Conservation (phyloP, 2,113 vertebrate genomes). For the Orthonyx spaldingii region DNA sequence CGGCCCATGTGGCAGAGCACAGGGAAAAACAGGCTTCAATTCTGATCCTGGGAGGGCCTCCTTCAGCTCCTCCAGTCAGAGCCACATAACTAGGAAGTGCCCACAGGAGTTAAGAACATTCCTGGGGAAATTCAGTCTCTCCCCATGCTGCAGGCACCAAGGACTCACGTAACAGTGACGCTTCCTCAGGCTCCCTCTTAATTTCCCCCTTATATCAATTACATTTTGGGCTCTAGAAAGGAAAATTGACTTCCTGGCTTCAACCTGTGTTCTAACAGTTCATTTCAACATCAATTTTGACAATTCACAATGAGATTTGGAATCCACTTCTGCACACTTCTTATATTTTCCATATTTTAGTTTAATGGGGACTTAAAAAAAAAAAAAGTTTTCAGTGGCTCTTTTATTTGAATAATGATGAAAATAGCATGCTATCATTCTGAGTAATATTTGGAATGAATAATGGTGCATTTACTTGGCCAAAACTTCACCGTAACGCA, state of each 20-base stretch:
- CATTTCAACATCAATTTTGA: not conserved
- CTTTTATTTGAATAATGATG: not conserved
- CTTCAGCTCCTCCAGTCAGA: not conserved
- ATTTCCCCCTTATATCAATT: not conserved
- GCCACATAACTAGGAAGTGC: fast-evolving
- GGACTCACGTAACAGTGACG: not conserved
- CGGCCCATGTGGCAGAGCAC: not conserved
- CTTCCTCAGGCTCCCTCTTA: not conserved
- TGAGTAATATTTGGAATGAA: not conserved
- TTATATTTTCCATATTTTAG: not conserved
- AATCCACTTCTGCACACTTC: not conserved
- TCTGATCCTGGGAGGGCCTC: not conserved
- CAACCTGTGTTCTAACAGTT: not conserved
- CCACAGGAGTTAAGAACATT: not conserved
- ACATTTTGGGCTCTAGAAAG: not conserved
- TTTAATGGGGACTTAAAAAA: not conserved
- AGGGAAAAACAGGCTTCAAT: not conserved
- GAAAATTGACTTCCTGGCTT: not conserved
- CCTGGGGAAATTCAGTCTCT: not conserved
- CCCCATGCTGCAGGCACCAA: not conserved
- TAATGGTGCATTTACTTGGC: not conserved
- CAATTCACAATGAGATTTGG: not conserved
- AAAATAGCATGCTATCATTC: not conserved
- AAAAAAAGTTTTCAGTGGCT: not conserved
- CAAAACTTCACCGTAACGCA: not conserved